phyloP scores from a whole-genome alignment of 2,113 vertebrate species.

The Vombatus ursinus region DNA sequence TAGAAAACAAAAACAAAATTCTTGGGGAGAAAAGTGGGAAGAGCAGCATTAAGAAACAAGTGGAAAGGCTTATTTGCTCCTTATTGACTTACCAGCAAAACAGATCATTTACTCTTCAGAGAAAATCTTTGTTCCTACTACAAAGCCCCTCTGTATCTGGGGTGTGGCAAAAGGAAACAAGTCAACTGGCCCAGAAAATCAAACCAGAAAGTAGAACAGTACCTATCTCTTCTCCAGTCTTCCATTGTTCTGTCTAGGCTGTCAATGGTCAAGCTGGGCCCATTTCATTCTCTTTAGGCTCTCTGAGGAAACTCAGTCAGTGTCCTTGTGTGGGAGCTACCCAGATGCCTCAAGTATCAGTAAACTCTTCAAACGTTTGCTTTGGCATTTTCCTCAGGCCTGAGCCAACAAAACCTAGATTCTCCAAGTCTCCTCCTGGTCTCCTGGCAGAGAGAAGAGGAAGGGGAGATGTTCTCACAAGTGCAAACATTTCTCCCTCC shows the following conservation, averaged over 20 bases:
- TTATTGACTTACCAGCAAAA: neutral
- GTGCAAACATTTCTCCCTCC: neutral
- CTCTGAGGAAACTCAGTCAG: neutral
- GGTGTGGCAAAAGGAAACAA: neutral
- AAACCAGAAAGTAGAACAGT: neutral
- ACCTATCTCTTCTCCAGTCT: neutral
- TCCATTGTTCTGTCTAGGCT: neutral
- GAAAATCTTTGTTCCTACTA: neutral
- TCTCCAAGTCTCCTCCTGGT: neutral
- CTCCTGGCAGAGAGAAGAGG: neutral
- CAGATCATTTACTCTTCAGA: neutral
- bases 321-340: neutral
- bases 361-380: neutral
- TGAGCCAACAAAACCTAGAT: neutral
- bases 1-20: neutral
- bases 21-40: neutral
- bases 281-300: neutral
- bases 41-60: neutral
- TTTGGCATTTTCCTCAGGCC: neutral
- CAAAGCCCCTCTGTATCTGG: neutral
- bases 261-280: neutral
- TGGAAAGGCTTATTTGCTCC: neutral
- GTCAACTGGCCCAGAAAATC: neutral
- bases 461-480: constrained; percentile 1
- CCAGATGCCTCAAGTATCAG: neutral